Percentiles rank a stretch among this genome's conserved stretches.
These are phyloP conservation scores for Chymomyza amoena DNA, from an alignment of 2,888 invertebrate genomes.

Conservation along the genomic window DNA sequence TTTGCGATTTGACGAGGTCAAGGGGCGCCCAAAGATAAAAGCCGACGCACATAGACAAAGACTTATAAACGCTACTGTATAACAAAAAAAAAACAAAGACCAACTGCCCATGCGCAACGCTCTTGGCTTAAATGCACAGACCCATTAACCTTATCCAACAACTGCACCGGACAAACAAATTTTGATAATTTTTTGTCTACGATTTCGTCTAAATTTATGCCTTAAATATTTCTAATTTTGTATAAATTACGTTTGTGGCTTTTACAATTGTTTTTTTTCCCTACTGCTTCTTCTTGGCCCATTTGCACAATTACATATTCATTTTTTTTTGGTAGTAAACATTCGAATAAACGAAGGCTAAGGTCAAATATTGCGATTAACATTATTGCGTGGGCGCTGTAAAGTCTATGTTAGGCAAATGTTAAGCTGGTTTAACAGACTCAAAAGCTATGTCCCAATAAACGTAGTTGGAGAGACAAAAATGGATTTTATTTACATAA, in stretches of 20 bases:
- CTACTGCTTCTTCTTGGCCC: neutral
- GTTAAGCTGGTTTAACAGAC: neutral
- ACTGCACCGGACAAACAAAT: conserved; percentile 17
- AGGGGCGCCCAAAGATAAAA: conserved; percentile 42
- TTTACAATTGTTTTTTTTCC: neutral
- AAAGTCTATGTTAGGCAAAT: neutral
- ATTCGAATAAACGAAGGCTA: conserved; percentile 50
- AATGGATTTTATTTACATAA: neutral
- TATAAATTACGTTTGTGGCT: neutral
- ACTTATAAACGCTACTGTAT: conserved; percentile 38
- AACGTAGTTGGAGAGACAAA: no score
- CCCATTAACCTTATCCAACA: conserved; percentile 44
- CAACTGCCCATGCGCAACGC: conserved; percentile 21
- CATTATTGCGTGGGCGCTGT: conserved; percentile 22
- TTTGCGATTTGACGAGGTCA: conserved; percentile 66
- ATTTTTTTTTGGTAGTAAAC: neutral
- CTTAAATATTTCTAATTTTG: conserved; percentile 36
- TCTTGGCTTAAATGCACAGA: conserved; percentile 7
- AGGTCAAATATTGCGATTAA: conserved; percentile 36
- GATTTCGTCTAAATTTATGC: conserved; percentile 35
- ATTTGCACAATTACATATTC: conserved; percentile 36
- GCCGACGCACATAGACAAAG: conserved; percentile 28
- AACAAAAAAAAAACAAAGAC: conserved; percentile 8
- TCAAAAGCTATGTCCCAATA: neutral
- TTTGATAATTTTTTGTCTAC: neutral